Evolutionary conservation across 1,140 invertebrate genomes (phyloP).

Genomic region (Stenopsyche tienmushanensis): DNA sequence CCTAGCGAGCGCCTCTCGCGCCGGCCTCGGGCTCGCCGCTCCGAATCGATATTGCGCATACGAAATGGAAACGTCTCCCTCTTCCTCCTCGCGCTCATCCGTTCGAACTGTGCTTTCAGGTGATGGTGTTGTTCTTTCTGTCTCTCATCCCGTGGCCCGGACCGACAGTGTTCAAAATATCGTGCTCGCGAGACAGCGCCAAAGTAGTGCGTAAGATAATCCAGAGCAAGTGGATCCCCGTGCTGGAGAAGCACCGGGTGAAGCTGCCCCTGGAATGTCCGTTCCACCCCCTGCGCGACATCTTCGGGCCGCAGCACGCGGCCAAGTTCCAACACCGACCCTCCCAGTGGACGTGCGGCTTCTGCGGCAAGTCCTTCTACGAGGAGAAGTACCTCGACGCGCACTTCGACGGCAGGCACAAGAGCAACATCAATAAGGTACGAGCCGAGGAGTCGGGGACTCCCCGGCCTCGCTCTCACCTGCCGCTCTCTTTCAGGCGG

Average conservation of each 20-base stretch:
- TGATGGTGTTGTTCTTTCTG: constrained; percentile 74
- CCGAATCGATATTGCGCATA: neutral
- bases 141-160: constrained; percentile 85
- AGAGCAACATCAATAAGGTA: constrained; percentile 82
- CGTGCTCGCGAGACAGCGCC: constrained; percentile 85
- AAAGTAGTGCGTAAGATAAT: constrained; percentile 85
- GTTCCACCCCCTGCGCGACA: constrained; percentile 82
- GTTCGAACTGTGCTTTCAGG: constrained; percentile 63
- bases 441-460: no score
- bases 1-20: neutral
- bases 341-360: constrained; percentile 86
- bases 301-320: constrained; percentile 80
- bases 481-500: constrained; percentile 66
- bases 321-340: constrained; percentile 79
- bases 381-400: constrained; percentile 84
- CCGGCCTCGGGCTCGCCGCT: neutral
- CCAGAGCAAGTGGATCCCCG: constrained; percentile 87
- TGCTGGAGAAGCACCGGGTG: constrained; percentile 79
- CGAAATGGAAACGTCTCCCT: no score
- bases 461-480: constrained; percentile 37
- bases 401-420: constrained; percentile 89
- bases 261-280: constrained; percentile 84
- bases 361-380: constrained; percentile 91
- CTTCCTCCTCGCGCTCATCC: no score
- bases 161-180: constrained; percentile 80